Evolutionary conservation across 2,888 invertebrate genomes (phyloP).

Genomic region (Malthinus flaveolus): DNA sequence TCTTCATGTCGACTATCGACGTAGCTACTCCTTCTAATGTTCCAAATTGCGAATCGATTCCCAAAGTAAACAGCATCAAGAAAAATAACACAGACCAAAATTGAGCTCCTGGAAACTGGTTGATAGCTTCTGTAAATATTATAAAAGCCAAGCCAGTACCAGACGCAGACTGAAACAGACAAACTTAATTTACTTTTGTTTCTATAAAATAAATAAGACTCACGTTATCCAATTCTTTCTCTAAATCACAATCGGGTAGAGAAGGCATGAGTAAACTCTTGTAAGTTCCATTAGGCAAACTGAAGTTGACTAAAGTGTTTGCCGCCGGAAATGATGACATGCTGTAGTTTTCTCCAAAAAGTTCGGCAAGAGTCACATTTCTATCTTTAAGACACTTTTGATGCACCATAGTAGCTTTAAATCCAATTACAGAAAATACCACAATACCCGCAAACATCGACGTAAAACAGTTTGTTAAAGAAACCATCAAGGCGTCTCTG

Average conservation of each 20-base stretch:
- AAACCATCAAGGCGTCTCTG: slow-evolving; percentile 90
- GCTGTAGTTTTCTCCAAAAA: slow-evolving; percentile 59
- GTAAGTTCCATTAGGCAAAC: slow-evolving; percentile 57
- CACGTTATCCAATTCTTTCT: slow-evolving; percentile 87
- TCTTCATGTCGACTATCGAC: slow-evolving; percentile 92
- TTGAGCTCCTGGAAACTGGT: slow-evolving; percentile 95
- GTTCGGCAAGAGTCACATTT: slow-evolving; percentile 62
- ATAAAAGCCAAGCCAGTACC: slow-evolving; percentile 97
- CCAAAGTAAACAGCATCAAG: slow-evolving; percentile 93
- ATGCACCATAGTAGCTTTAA: slow-evolving; percentile 85
- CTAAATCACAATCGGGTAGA: slow-evolving; percentile 77
- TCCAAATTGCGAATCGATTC: slow-evolving; percentile 96
- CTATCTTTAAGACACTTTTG: slow-evolving; percentile 71
- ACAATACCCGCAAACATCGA: slow-evolving; percentile 97
- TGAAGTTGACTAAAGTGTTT: slow-evolving; percentile 60
- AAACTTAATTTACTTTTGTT: slow-evolving; percentile 16
- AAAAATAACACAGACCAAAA: slow-evolving; percentile 97
- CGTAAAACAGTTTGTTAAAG: slow-evolving; percentile 90
- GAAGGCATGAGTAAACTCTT: slow-evolving; percentile 65
- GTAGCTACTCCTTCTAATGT: slow-evolving; percentile 95
- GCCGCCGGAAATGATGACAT: slow-evolving; percentile 60
- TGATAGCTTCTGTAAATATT: slow-evolving; percentile 96
- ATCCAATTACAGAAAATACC: slow-evolving; percentile 93
- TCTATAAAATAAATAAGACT: slow-evolving; percentile 46
- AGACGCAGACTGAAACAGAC: slow-evolving; percentile 80